Evolutionary conservation across 2,797 vertebrate species (phyloP).

Genomic region (Carapus acus): DNA sequence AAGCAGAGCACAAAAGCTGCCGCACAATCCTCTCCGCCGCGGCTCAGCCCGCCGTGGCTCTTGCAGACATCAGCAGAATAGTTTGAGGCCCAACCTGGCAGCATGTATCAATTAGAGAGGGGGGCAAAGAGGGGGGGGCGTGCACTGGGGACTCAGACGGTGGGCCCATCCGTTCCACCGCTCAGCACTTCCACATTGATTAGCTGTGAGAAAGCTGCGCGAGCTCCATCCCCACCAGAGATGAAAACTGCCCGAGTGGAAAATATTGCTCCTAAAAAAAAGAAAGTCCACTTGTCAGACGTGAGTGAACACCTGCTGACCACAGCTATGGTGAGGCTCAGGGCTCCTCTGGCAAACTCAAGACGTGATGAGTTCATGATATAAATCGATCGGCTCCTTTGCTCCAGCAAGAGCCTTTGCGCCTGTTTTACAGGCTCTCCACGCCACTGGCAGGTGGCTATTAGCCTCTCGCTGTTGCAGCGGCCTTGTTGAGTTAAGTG

Average conservation of each 20-base stretch:
- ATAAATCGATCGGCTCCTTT: constrained; percentile 32
- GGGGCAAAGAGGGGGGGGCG: too few relatives aligned
- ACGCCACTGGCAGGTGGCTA: neutral
- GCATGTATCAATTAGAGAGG: constrained; percentile 61
- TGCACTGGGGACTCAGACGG: constrained; percentile 52
- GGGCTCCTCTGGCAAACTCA: constrained; percentile 12
- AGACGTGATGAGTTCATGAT: constrained; percentile 19
- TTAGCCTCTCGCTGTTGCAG: constrained; percentile 4
- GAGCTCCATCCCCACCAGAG: constrained; percentile 36
- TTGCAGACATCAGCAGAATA: constrained; percentile 60
- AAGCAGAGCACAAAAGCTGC: neutral
- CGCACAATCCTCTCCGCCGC: constrained; percentile 11
- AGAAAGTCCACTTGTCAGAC: constrained; percentile 52
- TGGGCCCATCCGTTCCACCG: constrained; percentile 55
- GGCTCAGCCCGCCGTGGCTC: constrained; percentile 26
- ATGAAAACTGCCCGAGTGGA: constrained; percentile 61
- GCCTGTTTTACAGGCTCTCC: constrained; percentile 7
- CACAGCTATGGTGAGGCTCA: constrained; percentile 37
- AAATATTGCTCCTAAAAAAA: constrained; percentile 56
- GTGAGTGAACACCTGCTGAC: constrained; percentile 56
- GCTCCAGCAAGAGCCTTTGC: constrained; percentile 6
- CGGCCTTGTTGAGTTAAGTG: neutral
- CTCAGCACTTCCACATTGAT: constrained; percentile 69
- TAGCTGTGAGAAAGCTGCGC: constrained; percentile 50
- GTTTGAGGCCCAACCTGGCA: constrained; percentile 47